Percentiles rank a stretch among this genome's conserved stretches.
Conservation (phyloP, 2,888 invertebrate species). For the Thyatira batis region DNA sequence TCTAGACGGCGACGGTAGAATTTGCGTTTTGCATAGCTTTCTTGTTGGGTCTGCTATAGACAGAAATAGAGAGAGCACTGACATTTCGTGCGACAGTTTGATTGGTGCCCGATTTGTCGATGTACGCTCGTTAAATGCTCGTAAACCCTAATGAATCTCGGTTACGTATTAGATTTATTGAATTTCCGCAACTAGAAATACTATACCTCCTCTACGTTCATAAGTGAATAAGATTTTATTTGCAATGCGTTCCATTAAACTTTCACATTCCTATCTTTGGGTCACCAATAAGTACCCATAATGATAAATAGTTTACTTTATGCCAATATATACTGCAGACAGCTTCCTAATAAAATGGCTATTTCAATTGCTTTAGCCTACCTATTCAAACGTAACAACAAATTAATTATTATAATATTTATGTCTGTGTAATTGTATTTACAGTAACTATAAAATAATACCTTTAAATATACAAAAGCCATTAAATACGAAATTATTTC, state of each 20-base stretch:
- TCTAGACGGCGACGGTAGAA: conserved; percentile 78
- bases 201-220: conserved; percentile 2
- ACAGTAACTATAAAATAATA: too few species aligned
- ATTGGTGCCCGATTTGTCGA: conserved; percentile 66
- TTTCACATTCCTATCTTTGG: background rate
- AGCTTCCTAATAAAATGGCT: too few species aligned
- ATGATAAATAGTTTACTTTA: too few species aligned
- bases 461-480: background rate
- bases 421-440: too few species aligned
- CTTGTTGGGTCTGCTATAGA: conserved; percentile 71
- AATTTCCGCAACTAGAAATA: conserved; percentile 19
- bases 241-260: background rate
- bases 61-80: conserved; percentile 78
- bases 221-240: conserved; percentile 6
- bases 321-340: background rate
- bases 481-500: background rate
- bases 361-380: too few species aligned
- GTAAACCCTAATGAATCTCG: conserved; percentile 37
- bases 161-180: conserved; percentile 26
- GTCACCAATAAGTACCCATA: background rate
- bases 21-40: conserved; percentile 77
- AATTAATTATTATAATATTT: background rate
- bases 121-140: conserved; percentile 53
- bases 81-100: conserved; percentile 69
- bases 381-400: background rate